These are phyloP conservation scores for Cygnus buccinator DNA, from an alignment of 2,113 vertebrate species.

Conservation along the genomic window DNA sequence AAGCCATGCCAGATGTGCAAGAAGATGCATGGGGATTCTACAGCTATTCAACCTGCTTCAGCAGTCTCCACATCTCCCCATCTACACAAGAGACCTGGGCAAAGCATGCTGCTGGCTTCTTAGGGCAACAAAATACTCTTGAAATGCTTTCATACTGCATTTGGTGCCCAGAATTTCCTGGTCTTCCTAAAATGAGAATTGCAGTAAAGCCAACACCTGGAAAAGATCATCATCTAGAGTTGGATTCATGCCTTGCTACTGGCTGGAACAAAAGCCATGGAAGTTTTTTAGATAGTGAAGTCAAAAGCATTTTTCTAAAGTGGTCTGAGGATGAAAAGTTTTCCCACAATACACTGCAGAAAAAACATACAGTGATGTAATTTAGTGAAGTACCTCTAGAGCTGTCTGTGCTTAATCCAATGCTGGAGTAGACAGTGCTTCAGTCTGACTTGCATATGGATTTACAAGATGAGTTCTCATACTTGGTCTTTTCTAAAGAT, in stretches of 20 bases:
- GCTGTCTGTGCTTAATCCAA: background rate
- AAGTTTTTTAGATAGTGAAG: background rate
- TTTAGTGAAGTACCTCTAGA: background rate
- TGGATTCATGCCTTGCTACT: slow-evolving; percentile 45
- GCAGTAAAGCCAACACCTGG: slow-evolving; percentile 34
- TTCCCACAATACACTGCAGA: background rate
- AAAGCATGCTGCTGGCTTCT: background rate
- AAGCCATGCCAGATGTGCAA: background rate
- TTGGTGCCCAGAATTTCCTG: background rate
- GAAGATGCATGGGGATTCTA: background rate
- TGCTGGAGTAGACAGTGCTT: background rate
- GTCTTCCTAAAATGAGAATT: slow-evolving; percentile 18
- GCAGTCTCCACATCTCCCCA: background rate
- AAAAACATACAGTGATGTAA: background rate
- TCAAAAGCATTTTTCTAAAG: background rate
- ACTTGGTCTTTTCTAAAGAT: background rate
- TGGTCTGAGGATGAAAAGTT: background rate
- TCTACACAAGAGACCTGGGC: background rate
- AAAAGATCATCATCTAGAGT: slow-evolving; percentile 19
- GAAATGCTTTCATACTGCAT: background rate
- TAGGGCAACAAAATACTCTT: background rate
- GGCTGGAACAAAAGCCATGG: slow-evolving; percentile 25
- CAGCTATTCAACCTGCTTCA: background rate
- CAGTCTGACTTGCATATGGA: background rate
- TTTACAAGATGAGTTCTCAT: background rate